phyloP scores from a whole-genome alignment of 2,888 invertebrate genomes.

The Escarpia spicata region DNA sequence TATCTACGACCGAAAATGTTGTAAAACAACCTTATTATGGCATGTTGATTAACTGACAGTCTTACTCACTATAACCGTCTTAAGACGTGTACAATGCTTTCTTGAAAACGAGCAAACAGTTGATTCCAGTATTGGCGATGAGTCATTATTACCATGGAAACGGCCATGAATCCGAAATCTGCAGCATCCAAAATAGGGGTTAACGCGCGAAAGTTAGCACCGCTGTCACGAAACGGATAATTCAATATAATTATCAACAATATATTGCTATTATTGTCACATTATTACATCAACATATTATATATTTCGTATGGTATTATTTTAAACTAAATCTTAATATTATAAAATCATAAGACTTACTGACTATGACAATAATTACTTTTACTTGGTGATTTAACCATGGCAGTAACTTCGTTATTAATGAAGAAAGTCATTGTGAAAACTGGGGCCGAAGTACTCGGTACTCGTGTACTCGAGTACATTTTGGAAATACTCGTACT shows the following conservation, averaged over 20 bases:
- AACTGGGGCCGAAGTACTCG: too few species aligned
- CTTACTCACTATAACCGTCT: neutral
- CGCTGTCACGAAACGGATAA: neutral
- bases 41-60: neutral
- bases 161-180: neutral
- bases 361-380: neutral
- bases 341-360: neutral
- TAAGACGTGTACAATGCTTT: neutral
- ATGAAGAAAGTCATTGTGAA: too few species aligned
- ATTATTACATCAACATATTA: neutral
- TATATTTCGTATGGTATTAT: neutral
- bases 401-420: neutral
- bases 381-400: neutral
- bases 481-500: too few species aligned
- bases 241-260: neutral
- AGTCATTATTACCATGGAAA: conserved; percentile 16
- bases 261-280: neutral
- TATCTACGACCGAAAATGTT: neutral
- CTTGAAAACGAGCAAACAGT: conserved; percentile 7
- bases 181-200: neutral
- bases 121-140: neutral
- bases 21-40: neutral
- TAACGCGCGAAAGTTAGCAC: neutral
- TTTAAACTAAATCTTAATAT: neutral
- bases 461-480: too few species aligned